Evolutionary conservation across 2,113 vertebrate species (phyloP), one percentile per base, ranked within the genome.

Genomic region (Colossoma macropomum): DNA sequence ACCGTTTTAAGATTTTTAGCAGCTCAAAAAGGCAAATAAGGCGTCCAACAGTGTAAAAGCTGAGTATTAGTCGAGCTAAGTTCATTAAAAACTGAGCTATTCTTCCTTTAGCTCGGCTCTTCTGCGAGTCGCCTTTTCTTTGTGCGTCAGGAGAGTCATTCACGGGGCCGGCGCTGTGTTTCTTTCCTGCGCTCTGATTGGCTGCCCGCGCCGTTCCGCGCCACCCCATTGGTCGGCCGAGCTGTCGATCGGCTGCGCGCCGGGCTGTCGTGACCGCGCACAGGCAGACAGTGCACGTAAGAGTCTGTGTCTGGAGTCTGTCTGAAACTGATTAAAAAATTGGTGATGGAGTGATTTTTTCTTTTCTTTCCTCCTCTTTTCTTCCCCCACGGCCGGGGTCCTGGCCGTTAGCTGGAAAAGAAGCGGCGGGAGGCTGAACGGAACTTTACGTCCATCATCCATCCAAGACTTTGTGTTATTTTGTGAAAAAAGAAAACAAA

Each of bases 231-330:
- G 89, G 87, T 80, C 79, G 25, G 23, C 34, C 13, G 71, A 45
- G 59, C 72, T 76, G 90, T 91, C 94, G 85, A 68, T 92, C 90
- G 10, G 17, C 9, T 77, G 77, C 60, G 75, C 72, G 75, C 81
- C 85, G 50, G 50, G 21, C 85, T 87, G 90, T 89, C 81, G 81
- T 48, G 65, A 32, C 56, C 63, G 17, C 71, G 41, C 85, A 56
- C 84, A 77, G 89, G 56, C 84, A 80, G 89, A 80, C 90, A 89
- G 89, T 74, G 92, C 94, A 92, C 92, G 93, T 78, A 69, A 84
- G 89, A 76, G 91, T 92, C 93, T 92, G 91, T 92, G 93, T 94
- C 93, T 94, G 93, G 93, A 93, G 90, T 92, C 89, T 93, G 93
- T 94, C 92, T 94, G 93, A 92, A 92, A 91, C 92, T 92, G 92